Evolutionary conservation across 2,888 invertebrate genomes (phyloP).

Genomic region (Drosophila atripex): DNA sequence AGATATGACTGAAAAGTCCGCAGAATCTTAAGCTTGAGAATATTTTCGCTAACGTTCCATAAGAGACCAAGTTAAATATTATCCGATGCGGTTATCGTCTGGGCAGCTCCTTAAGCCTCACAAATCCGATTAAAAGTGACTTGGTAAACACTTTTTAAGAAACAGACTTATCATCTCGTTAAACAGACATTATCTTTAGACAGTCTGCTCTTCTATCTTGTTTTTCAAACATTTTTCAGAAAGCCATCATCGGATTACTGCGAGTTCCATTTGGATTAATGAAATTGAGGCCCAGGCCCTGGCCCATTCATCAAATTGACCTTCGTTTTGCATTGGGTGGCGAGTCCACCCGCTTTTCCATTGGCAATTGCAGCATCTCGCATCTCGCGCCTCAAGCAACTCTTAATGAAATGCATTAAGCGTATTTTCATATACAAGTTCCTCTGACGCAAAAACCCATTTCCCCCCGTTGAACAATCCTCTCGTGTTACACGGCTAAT

Average conservation of each 20-base stretch:
- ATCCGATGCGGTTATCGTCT: not conserved
- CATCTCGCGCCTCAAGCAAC: conserved; percentile 42
- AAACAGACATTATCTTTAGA: conserved; percentile 14
- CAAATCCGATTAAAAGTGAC: conserved; percentile 12
- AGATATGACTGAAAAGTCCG: not conserved
- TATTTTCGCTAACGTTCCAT: not conserved
- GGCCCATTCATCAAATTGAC: conserved; percentile 16
- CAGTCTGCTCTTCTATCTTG: not conserved
- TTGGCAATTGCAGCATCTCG: conserved; percentile 16
- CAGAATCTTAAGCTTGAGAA: not conserved
- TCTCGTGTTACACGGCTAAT: conserved; percentile 67
- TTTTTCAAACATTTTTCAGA: not conserved
- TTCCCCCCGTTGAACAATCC: conserved; percentile 41
- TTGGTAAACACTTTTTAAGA: conserved; percentile 12
- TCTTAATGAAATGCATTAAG: conserved; percentile 71
- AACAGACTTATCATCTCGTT: conserved; percentile 19
- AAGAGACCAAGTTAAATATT: not conserved
- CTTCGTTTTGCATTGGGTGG: conserved; percentile 32
- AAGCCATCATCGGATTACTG: not conserved
- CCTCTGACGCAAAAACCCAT: conserved; percentile 38
- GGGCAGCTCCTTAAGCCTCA: not conserved
- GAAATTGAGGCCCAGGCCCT: conserved; percentile 6
- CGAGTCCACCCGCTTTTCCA: conserved; percentile 13
- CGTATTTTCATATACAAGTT: conserved; percentile 7
- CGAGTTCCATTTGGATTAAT: conserved; percentile 1